A percentile compares a stretch with the other conserved stretches of the same genome.
These are phyloP conservation scores for Corvus cornix DNA, from an alignment of 2,113 vertebrate species.

Conservation along the genomic window DNA sequence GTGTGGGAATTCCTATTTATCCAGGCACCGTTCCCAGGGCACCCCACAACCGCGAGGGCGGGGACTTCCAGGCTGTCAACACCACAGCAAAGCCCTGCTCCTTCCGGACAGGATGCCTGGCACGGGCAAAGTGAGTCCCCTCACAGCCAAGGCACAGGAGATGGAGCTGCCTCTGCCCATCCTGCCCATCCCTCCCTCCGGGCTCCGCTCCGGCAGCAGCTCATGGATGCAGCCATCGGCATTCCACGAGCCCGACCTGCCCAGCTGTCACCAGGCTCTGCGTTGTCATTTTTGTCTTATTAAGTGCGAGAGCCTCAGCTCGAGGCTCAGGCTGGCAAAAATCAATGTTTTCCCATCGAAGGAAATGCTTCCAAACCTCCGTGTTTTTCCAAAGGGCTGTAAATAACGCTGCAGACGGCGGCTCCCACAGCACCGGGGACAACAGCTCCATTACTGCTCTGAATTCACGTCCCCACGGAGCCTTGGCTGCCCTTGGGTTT, in stretches of 20 bases:
- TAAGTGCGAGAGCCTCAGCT: not conserved
- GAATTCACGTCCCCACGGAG: not conserved
- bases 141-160: not conserved
- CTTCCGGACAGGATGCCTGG: not conserved
- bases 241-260: accelerated
- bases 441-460: accelerated
- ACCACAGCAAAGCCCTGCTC: accelerated
- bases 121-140: accelerated
- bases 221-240: accelerated
- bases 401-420: not conserved
- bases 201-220: not conserved
- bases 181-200: accelerated
- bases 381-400: not conserved
- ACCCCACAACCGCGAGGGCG: not conserved
- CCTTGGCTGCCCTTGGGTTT: not conserved
- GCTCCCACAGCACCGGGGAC: not conserved
- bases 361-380: not conserved
- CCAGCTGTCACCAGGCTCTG: not conserved
- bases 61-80: not conserved
- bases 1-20: not conserved
- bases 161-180: not conserved
- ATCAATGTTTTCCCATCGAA: not conserved
- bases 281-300: not conserved
- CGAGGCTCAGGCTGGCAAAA: not conserved
- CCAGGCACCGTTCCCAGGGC: not conserved